Conservation (phyloP, 2,797 vertebrate species). For the Eleutherodactylus coqui region DNA sequence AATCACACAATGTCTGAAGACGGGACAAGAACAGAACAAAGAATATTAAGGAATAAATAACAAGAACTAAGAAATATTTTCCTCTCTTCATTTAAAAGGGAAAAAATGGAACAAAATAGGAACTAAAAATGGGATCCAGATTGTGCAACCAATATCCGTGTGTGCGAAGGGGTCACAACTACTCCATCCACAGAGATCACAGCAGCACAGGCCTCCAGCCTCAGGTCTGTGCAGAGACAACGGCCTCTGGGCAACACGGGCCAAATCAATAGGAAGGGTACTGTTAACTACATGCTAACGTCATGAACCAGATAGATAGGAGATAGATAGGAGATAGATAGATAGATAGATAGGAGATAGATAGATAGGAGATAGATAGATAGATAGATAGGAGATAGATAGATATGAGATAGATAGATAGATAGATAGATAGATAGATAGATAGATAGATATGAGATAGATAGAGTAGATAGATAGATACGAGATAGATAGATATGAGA, state of each 20-base stretch:
- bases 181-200: neutral
- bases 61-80: conserved; percentile 62
- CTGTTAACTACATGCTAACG: too few relatives aligned
- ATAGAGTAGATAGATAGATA: neutral
- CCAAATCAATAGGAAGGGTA: too few relatives aligned
- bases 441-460: too few relatives aligned
- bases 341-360: conserved; percentile 1
- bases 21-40: conserved; percentile 64
- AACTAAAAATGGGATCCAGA: conserved; percentile 48
- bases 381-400: neutral
- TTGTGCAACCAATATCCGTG: conserved; percentile 11
- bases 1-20: conserved; percentile 65
- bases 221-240: neutral
- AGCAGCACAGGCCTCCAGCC: neutral
- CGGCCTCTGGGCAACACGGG: too few relatives aligned
- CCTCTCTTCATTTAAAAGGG: conserved; percentile 59
- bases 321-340: neutral
- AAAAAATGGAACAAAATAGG: conserved; percentile 59
- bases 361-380: too few relatives aligned
- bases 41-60: conserved; percentile 57
- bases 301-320: neutral
- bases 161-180: neutral
- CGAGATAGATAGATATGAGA: neutral
- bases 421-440: neutral
- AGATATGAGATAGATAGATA: conserved; percentile 12